These are phyloP conservation scores for Bradypus variegatus DNA, from an alignment of 2,797 vertebrate species.

Conservation along the genomic window DNA sequence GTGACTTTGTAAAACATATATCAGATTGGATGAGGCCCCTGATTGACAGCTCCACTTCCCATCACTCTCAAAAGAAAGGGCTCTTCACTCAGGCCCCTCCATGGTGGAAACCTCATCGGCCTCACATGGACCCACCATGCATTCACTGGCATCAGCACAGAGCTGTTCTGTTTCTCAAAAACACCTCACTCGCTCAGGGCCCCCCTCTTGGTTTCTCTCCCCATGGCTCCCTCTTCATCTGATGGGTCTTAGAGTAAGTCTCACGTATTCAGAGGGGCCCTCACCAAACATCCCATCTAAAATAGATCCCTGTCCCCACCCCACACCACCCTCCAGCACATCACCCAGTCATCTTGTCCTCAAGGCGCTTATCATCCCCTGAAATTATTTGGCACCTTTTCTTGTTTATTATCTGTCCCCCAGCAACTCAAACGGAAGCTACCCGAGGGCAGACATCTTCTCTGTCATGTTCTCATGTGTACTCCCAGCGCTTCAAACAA, in stretches of 20 bases:
- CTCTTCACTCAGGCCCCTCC: not conserved
- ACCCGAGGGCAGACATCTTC: not conserved
- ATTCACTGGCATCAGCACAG: not conserved
- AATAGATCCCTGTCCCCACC: not conserved
- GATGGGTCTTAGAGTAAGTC: not conserved
- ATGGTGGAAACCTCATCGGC: not conserved
- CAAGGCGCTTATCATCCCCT: not conserved
- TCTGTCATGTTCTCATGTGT: not conserved
- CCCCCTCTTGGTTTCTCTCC: not conserved
- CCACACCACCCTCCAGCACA: fast-evolving
- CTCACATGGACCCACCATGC: not conserved
- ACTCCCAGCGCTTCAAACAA: not conserved
- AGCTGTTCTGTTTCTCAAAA: not conserved
- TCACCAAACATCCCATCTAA: not conserved
- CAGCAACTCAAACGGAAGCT: not conserved
- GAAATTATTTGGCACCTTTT: not conserved
- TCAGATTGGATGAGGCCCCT: no score
- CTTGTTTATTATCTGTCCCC: not conserved
- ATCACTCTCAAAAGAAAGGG: no score
- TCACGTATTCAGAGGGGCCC: not conserved
- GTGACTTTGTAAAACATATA: not conserved
- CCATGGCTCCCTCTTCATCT: not conserved
- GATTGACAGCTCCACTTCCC: not conserved
- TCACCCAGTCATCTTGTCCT: not conserved
- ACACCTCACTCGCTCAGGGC: not conserved